Conservation (phyloP, 2,888 invertebrate genomes). For the Diabrotica balteata region DNA sequence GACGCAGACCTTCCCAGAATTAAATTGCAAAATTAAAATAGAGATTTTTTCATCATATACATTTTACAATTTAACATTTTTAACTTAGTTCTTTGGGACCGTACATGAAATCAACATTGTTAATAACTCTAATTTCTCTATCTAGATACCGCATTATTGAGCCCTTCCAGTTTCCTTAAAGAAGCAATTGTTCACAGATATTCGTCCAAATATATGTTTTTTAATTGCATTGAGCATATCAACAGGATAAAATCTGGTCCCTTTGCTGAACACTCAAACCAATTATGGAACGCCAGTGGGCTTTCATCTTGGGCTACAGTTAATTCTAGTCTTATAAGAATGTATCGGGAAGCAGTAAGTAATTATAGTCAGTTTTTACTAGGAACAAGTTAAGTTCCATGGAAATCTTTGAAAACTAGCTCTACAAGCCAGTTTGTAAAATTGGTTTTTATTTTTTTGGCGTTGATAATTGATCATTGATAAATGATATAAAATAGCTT, state of each 20-base stretch:
- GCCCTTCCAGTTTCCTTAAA: slow-evolving; percentile 82
- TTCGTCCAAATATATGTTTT: slow-evolving; percentile 86
- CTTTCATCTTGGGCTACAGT: slow-evolving; percentile 94
- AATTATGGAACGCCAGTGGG: slow-evolving; percentile 97
- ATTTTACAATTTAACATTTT: neutral
- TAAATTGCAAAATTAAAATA: no score
- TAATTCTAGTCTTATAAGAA: slow-evolving; percentile 93
- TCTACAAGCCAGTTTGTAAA: no score
- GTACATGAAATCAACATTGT: slow-evolving; percentile 71
- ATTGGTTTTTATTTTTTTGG: no score
- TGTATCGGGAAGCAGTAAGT: slow-evolving; percentile 96
- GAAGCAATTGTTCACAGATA: slow-evolving; percentile 75
- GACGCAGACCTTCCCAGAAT: no score
- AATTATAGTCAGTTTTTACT: no score
- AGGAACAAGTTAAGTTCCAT: no score
- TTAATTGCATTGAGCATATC: slow-evolving; percentile 92
- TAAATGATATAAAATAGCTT: no score
- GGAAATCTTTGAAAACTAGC: no score
- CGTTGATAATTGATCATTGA: no score
- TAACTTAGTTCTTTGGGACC: neutral
- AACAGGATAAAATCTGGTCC: slow-evolving; percentile 92
- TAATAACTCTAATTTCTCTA: no score
- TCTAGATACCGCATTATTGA: slow-evolving; percentile 61
- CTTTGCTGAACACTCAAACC: slow-evolving; percentile 99
- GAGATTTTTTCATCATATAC: no score